Conservation (phyloP, 1,140 invertebrate species). For the Conus ventricosus region DNA sequence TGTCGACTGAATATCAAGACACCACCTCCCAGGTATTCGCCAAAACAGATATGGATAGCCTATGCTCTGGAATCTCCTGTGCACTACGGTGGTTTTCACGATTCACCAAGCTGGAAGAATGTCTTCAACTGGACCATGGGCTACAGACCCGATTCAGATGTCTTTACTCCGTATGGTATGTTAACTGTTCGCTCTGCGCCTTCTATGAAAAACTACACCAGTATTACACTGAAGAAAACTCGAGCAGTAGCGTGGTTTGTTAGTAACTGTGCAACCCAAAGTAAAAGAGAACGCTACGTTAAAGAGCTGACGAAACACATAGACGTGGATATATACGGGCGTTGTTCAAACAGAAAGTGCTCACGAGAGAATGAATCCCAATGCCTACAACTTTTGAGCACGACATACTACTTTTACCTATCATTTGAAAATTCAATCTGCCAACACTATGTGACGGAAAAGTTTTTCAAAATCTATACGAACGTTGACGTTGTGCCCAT, state of each 20-base stretch:
- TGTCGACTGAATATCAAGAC: not conserved
- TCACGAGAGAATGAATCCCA: conserved; percentile 70
- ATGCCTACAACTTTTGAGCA: conserved; percentile 82
- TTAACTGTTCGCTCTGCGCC: not conserved
- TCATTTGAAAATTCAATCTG: conserved; percentile 79
- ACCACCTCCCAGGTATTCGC: not conserved
- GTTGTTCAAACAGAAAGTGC: conserved; percentile 73
- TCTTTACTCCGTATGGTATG: not conserved
- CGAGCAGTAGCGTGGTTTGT: not conserved
- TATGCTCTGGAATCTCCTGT: not conserved
- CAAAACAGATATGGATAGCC: not conserved
- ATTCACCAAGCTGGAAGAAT: not conserved
- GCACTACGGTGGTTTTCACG: not conserved
- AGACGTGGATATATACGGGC: conserved; percentile 81
- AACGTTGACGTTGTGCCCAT: conserved; percentile 80
- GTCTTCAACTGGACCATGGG: conserved; percentile 48
- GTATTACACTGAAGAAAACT: conserved; percentile 22
- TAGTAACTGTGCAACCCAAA: not conserved
- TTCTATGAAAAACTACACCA: not conserved
- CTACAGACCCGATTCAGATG: conserved; percentile 22
- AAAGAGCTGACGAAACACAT: conserved; percentile 75
- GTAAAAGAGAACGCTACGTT: not conserved
- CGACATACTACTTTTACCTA: conserved; percentile 69
- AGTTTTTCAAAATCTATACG: conserved; percentile 81
- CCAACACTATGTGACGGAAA: conserved; percentile 88